Evolutionary conservation across 2,888 invertebrate species (phyloP).

Genomic region (Malthinus seriepunctatus): DNA sequence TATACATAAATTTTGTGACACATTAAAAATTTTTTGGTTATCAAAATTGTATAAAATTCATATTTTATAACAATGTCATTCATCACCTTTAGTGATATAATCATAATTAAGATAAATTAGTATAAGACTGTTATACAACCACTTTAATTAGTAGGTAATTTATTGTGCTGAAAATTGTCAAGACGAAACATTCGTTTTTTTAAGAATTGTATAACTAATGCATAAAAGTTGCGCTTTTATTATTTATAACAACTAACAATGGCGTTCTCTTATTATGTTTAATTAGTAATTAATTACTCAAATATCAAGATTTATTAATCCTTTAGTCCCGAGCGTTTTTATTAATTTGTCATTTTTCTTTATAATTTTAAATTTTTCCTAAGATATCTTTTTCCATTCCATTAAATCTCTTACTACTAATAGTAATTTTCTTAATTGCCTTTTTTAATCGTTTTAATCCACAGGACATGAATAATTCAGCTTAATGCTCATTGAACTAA

Average conservation of each 20-base stretch:
- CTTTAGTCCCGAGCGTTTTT: no score
- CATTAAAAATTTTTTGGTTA: not conserved
- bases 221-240: not conserved
- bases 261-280: no score
- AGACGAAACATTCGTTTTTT: not conserved
- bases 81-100: not conserved
- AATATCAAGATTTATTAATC: no score
- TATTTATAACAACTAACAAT: not conserved
- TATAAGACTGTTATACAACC: not conserved
- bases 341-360: no score
- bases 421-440: no score
- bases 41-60: not conserved
- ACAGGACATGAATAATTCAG: no score
- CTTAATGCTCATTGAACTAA: no score
- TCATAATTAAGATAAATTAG: conserved; percentile 2
- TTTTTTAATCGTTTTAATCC: no score
- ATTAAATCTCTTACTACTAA: no score
- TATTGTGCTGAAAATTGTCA: conserved; percentile 3
- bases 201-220: not conserved
- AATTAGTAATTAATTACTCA: no score
- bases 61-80: not conserved
- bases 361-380: no score
- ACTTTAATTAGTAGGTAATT: conserved; percentile 6
- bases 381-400: no score
- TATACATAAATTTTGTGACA: not conserved